Evolutionary conservation across 2,113 vertebrate species (phyloP), one percentile per base, ranked within the genome.

Genomic region (Scophthalmus maximus): DNA sequence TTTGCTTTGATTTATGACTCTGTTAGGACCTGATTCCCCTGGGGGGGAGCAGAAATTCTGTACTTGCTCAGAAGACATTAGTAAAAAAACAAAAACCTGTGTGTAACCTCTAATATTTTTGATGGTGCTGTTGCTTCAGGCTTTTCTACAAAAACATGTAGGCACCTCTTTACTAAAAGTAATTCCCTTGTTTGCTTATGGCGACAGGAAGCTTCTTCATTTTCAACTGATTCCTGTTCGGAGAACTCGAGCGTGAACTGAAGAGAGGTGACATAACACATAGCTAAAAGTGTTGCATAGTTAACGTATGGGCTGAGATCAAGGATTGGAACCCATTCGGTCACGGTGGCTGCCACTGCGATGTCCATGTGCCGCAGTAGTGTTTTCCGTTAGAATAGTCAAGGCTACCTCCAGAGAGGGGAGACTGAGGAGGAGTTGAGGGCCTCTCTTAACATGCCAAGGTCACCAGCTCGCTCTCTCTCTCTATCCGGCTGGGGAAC

Each of bases 371-470:
- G 42, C 26, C 2, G 29, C 67, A 25, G 30, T 38, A 30, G 64
- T 51, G 38, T 64, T 78, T 80, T 79, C 64, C 68, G 40, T 76
- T 61, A 34, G 66, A 47, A 40, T 23, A 40, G 68, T 56, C 59
- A 55, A 79, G 73, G 73, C 55, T 77, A 47, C 38, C 73, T 67
- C 57, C 5, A 34, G 55, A 78, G 79, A 67, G 47, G 53, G 17
- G 60, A 77, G 69, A 67, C 25, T 44, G 81, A 46, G 42, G 42
- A 46, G 42, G 42, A 46, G 42, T 46, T 18, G 44, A 79, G 74
- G 52, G 34, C 26, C 68, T 73, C 87, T 84, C 61, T 55, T 78
- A 82, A 77, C 71, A 68, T 27, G 25, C 73, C 83, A 87, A 88
- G 87, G 85, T 82, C 68, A 76, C 56, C 68, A 25, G 36, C 76